Evolutionary conservation across 2,113 vertebrate genomes (phyloP).

Genomic region (Notarius lentiginosus): DNA sequence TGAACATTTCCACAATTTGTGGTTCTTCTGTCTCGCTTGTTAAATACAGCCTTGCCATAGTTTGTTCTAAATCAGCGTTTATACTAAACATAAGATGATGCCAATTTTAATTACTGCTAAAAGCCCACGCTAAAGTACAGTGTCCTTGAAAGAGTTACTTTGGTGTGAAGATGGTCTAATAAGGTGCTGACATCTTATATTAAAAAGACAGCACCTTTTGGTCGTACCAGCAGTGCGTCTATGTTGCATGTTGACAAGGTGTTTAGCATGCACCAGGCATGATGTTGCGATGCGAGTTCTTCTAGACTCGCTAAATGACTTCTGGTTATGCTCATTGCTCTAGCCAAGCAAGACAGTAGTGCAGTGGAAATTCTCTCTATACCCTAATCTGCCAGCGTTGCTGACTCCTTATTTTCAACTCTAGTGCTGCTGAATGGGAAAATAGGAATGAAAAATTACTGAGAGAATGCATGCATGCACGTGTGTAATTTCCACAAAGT

Average conservation of each 20-base stretch:
- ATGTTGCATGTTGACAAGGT: constrained; percentile 41
- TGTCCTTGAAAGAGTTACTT: constrained; percentile 16
- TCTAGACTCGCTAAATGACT: constrained; percentile 27
- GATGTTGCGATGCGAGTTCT: constrained; percentile 31
- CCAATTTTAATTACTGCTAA: constrained; percentile 19
- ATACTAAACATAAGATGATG: background rate
- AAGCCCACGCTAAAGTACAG: background rate
- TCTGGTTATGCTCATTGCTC: background rate
- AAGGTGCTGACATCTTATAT: constrained; percentile 28
- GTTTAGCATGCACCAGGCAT: constrained; percentile 33
- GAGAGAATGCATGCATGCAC: constrained; percentile 16
- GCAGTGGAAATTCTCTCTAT: constrained; percentile 8
- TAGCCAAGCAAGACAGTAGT: background rate
- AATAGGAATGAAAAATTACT: constrained; percentile 30
- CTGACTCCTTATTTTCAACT: background rate
- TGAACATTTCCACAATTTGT: constrained; percentile 30
- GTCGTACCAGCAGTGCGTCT: constrained; percentile 42
- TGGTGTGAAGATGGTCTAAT: constrained; percentile 6
- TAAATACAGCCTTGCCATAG: constrained; percentile 34
- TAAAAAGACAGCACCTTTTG: constrained; percentile 28
- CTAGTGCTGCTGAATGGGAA: constrained; percentile 17
- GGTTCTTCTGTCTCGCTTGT: constrained; percentile 18
- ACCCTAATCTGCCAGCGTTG: background rate
- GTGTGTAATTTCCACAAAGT: constrained; percentile 47
- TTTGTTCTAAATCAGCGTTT: constrained; percentile 20